A percentile compares a stretch with the other conserved stretches of the same genome.
Evolutionary conservation across 2,797 vertebrate genomes (phyloP).

Genomic region (Neosilurus hyrtlii): DNA sequence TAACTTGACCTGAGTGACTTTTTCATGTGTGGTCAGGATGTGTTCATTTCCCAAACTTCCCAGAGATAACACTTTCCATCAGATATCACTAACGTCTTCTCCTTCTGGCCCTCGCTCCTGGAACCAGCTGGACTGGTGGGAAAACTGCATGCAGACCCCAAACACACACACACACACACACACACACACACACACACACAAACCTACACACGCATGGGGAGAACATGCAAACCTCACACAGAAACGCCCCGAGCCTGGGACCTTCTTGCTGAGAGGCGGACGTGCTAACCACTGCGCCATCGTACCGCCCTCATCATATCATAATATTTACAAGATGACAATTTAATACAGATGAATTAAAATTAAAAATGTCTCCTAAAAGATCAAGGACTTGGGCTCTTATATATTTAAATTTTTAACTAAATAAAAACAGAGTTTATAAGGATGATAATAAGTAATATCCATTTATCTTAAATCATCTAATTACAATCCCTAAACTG

Average conservation of each 20-base stretch:
- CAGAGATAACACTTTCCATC: not conserved
- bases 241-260: no score
- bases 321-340: not conserved
- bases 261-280: no score
- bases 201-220: no score
- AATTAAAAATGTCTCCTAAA: not conserved
- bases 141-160: not conserved
- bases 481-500: not conserved
- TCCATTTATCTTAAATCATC: not conserved
- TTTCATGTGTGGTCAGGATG: slow-evolving; percentile 9
- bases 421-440: not conserved
- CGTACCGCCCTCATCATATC: no score
- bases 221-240: no score
- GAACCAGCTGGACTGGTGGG: not conserved
- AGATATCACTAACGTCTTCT: not conserved
- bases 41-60: not conserved
- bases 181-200: no score
- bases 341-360: not conserved
- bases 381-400: not conserved
- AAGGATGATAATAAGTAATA: not conserved
- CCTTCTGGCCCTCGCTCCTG: not conserved
- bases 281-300: no score
- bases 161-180: not conserved
- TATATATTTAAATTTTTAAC: not conserved
- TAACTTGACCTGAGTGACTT: not conserved